A percentile compares a stretch with the other conserved stretches of the same genome.
Conservation (phyloP, 2,113 vertebrate species). For the Pelecanus crispus region DNA sequence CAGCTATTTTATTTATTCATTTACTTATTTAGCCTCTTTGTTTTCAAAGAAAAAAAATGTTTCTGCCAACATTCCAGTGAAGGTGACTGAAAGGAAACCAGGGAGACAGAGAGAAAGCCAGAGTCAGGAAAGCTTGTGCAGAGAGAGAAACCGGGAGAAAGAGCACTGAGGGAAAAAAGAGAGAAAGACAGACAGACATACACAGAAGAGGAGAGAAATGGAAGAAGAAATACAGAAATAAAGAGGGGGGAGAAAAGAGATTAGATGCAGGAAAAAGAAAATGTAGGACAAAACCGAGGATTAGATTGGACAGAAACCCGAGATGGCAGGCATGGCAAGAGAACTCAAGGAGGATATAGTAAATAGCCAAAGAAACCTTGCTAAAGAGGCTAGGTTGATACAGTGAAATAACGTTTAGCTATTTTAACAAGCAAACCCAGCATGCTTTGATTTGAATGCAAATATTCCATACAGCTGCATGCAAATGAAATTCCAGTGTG, state of each 20-base stretch:
- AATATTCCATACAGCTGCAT: neutral
- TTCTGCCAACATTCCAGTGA: conserved; percentile 53
- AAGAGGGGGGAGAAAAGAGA: neutral
- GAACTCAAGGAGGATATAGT: neutral
- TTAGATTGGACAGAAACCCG: neutral
- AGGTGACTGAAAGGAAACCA: conserved; percentile 49
- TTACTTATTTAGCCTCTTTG: conserved; percentile 47
- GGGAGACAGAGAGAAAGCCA: neutral
- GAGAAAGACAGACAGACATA: neutral
- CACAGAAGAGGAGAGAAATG: neutral
- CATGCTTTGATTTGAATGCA: neutral
- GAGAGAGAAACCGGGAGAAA: neutral
- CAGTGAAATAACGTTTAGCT: neutral
- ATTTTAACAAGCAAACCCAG: neutral
- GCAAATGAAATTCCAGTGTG: neutral
- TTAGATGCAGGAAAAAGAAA: neutral
- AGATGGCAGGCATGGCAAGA: neutral
- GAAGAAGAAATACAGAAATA: neutral
- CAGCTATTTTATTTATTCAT: conserved; percentile 37
- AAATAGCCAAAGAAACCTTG: neutral
- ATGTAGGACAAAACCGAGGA: neutral
- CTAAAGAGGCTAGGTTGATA: neutral
- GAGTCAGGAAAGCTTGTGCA: neutral
- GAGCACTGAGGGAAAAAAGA: neutral
- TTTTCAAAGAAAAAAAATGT: conserved; percentile 27